Evolutionary conservation across 2,113 vertebrate genomes (phyloP).

Genomic region (Sylvia atricapilla): DNA sequence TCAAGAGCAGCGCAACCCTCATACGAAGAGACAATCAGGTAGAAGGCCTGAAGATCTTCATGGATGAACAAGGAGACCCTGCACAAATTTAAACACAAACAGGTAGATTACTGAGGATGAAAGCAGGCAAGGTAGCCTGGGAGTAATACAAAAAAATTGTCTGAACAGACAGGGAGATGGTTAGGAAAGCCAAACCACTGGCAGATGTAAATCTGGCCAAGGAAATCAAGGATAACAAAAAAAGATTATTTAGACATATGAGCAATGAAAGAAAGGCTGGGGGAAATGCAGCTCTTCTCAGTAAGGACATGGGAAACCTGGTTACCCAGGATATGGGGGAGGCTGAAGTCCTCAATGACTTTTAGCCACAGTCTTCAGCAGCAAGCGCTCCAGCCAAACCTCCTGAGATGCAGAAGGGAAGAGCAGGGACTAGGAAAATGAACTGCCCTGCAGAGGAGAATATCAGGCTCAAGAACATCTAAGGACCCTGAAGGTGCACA

Average conservation of each 20-base stretch:
- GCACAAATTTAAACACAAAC: background rate
- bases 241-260: background rate
- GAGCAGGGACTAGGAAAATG: background rate
- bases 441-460: too few relatives aligned
- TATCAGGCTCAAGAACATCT: background rate
- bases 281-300: background rate
- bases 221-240: background rate
- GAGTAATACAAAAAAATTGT: background rate
- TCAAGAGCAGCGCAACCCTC: too few relatives aligned
- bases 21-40: background rate
- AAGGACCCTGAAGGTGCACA: background rate
- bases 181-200: background rate
- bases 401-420: background rate
- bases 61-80: background rate
- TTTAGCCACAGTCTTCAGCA: background rate
- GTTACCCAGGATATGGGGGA: background rate
- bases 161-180: background rate
- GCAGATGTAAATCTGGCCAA: background rate
- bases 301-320: background rate
- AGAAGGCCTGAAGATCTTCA: background rate
- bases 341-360: background rate
- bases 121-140: background rate
- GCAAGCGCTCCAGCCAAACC: background rate
- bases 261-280: background rate
- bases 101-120: background rate